Evolutionary conservation across 2,888 invertebrate species (phyloP), one percentile per base, ranked within the genome.

Genomic region (Cosmia pyralina): DNA sequence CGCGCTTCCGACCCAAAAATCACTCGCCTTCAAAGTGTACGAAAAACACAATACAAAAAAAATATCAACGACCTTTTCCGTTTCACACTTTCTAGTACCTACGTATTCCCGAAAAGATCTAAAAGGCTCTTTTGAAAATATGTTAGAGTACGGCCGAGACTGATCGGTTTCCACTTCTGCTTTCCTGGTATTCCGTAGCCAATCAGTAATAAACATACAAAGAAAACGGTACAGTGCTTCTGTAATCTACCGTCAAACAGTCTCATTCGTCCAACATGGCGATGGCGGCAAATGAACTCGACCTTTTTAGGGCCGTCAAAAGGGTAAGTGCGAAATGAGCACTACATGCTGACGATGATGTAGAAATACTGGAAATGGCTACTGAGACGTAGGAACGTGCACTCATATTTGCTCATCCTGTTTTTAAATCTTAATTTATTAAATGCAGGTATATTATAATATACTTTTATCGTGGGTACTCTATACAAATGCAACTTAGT

Each of bases 251-350:
- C 87, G 85, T 87, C 88, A 88, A 88, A 87, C 87, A 83, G 83
- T 88, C 88, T 89, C 89, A 89, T 92, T 89, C 87, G 87, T 84
- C 86, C 88, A 88, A 89, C 85, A 88, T 85, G 81, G 85, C 84
- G 82, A 82, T 83, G 87, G 81, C 88, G 89, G 87, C 90, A 93
- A 94, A 93, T 92, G 93, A 93, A 92, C 88, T 89, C 91, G 89
- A 93, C 93, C 92, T 93, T 94, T 93, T 93, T 91, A 92, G 90
- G 90, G 78, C 88, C 88, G 89, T 88, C 90, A 91, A 92, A 92
- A 91, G 91, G 92, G 92, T 90, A 90, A 93, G 92, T 93, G 91
- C 87, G 89, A 93, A 93, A 93, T 92, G 93, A 92, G 89, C 90
- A 91, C 92, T 91, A 91, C 90, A 89, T 72, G 78, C 86, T 85